Evolutionary conservation across 1,140 invertebrate genomes (phyloP).

Genomic region (Eufriesea mexicana): DNA sequence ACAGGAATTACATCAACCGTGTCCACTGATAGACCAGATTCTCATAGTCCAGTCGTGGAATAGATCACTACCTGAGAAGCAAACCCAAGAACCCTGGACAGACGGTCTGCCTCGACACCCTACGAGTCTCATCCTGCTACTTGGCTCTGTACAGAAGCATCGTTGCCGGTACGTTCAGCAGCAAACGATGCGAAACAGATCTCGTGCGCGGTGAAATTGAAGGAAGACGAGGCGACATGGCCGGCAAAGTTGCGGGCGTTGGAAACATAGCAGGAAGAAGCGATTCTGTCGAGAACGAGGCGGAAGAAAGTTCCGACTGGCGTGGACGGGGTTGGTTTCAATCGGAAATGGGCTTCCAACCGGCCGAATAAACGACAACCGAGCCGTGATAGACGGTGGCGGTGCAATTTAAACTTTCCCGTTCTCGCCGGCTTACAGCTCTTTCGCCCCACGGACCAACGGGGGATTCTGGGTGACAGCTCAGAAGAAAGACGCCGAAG

Average conservation of each 20-base stretch:
- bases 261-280: not conserved
- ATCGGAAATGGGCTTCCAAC: conserved; percentile 69
- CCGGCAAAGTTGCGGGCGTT: not conserved
- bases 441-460: not conserved
- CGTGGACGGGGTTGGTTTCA: conserved; percentile 68
- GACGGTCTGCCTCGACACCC: too few relatives aligned
- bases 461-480: not conserved
- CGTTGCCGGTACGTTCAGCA: too few relatives aligned
- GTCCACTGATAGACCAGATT: too few relatives aligned
- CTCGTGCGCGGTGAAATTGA: not conserved
- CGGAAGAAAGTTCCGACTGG: conserved; percentile 42
- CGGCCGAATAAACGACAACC: conserved; percentile 65
- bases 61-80: too few relatives aligned
- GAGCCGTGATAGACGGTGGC: conserved; percentile 46
- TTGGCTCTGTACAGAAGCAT: not conserved
- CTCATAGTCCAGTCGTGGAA: too few relatives aligned
- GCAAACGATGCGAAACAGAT: not conserved
- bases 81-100: too few relatives aligned
- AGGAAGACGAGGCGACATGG: too few relatives aligned
- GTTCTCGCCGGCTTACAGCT: conserved; percentile 51
- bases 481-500: not conserved
- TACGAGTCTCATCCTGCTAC: too few relatives aligned
- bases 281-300: not conserved
- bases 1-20: too few relatives aligned
- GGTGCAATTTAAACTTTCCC: conserved; percentile 67